A percentile compares a stretch with the other conserved stretches of the same genome.
phyloP scores from a whole-genome alignment of 37 sponge, comb jelly and placozoan genomes.

The Diacarnus erythraeanus region DNA sequence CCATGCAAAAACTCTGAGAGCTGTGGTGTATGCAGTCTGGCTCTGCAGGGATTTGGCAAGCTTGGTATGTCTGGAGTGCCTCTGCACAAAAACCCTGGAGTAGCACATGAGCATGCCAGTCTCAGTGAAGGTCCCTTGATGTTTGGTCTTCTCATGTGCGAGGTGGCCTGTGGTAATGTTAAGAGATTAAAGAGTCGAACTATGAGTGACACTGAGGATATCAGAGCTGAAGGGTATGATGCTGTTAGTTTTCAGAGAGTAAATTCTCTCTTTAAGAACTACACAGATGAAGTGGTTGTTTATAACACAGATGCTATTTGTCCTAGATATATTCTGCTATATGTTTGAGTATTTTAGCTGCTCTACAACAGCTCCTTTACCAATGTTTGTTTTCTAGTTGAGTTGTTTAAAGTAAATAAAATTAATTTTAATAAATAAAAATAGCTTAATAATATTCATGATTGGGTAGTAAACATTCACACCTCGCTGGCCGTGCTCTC shows the following conservation, averaged over 20 bases:
- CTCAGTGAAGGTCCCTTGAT: not conserved
- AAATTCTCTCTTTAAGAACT: not conserved
- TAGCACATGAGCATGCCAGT: not conserved
- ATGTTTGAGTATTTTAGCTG: not conserved
- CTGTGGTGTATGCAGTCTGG: not conserved
- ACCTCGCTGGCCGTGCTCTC: too few species aligned
- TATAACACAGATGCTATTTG: conserved; percentile 25
- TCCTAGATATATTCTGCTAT: conserved; percentile 47
- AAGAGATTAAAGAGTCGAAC: not conserved
- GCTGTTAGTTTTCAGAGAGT: conserved; percentile 21
- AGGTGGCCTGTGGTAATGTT: conserved; percentile 13
- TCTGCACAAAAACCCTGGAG: not conserved
- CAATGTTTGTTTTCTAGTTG: too few species aligned
- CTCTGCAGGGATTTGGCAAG: not conserved
- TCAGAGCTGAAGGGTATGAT: conserved; percentile 32
- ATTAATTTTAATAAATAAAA: too few species aligned
- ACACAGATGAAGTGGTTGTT: conserved; percentile 51
- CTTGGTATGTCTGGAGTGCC: too few species aligned
- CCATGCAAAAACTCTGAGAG: not conserved
- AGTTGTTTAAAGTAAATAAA: too few species aligned
- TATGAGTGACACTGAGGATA: not conserved
- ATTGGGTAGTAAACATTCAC: too few species aligned
- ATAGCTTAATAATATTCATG: too few species aligned
- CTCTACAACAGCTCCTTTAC: not conserved
- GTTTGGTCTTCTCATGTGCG: conserved; percentile 8